Evolutionary conservation across 2,888 invertebrate species (phyloP).

Genomic region (Drosophila austrosaltans): DNA sequence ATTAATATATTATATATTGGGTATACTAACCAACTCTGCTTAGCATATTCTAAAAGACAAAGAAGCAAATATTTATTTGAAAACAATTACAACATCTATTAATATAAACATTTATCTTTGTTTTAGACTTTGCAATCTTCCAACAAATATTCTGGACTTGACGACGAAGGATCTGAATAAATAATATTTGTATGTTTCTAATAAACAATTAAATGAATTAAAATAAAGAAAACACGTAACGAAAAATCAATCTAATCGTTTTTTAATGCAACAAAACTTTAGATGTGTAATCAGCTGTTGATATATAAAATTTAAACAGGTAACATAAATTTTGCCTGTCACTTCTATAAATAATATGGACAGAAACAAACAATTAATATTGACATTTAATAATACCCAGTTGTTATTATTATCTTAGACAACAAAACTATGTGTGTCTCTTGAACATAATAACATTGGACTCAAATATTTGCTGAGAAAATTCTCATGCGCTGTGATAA

Average conservation of each 20-base stretch:
- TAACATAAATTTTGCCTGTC: not conserved
- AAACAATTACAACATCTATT: not conserved
- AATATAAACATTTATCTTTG: slow-evolving; percentile 47
- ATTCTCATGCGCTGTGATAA: too few relatives aligned
- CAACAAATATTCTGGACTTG: slow-evolving; percentile 90
- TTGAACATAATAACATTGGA: not conserved
- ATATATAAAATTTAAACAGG: not conserved
- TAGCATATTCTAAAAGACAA: too few relatives aligned
- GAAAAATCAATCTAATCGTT: not conserved
- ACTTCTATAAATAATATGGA: slow-evolving; percentile 3
- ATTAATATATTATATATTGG: too few relatives aligned
- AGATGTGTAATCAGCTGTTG: not conserved
- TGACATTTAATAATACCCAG: not conserved
- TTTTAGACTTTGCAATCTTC: slow-evolving; percentile 89
- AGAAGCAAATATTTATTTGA: too few relatives aligned
- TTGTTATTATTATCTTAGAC: slow-evolving; percentile 2
- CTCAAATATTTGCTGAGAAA: not conserved
- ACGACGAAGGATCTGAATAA: slow-evolving; percentile 85
- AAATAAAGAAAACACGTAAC: slow-evolving; percentile 46
- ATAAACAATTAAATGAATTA: slow-evolving; percentile 55
- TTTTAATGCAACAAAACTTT: not conserved
- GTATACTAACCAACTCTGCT: too few relatives aligned
- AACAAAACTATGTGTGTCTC: not conserved
- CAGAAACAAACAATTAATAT: not conserved
- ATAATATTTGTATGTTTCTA: slow-evolving; percentile 81